A percentile compares a stretch with the other conserved stretches of the same genome.
Evolutionary conservation across 1,140 invertebrate species (phyloP).

Genomic region (Geopemphigus sp.): DNA sequence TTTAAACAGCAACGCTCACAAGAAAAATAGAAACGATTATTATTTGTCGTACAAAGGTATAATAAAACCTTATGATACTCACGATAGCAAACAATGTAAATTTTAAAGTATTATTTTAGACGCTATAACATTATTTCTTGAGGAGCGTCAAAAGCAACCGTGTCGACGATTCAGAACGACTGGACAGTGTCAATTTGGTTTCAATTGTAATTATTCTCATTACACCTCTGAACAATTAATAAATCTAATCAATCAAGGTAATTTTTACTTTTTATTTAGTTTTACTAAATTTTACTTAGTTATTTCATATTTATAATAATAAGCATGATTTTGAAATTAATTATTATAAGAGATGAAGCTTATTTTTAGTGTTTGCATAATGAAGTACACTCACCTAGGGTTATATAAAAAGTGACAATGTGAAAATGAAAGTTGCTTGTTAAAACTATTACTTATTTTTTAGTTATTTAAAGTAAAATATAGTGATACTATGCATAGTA

Average conservation of each 20-base stretch:
- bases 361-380: background rate
- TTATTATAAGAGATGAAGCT: background rate
- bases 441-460: background rate
- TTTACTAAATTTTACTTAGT: too few species aligned
- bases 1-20: constrained; percentile 43
- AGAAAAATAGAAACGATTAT: constrained; percentile 38
- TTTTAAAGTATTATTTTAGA: constrained; percentile 37
- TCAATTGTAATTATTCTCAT: constrained; percentile 42
- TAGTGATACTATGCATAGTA: background rate
- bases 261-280: background rate
- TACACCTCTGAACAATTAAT: constrained; percentile 41
- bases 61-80: background rate
- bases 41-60: constrained; percentile 38
- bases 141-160: constrained; percentile 33
- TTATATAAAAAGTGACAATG: background rate
- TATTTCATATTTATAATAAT: background rate
- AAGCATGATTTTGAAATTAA: constrained; percentile 3
- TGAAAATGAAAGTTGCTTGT: background rate
- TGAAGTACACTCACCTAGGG: background rate
- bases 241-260: constrained; percentile 34
- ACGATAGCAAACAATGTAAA: constrained; percentile 1
- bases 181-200: constrained; percentile 38
- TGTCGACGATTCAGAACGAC: constrained; percentile 28
- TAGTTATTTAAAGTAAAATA: background rate
- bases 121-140: constrained; percentile 43